Conservation (phyloP, 1,140 invertebrate species). For the Pararge aegeria region DNA sequence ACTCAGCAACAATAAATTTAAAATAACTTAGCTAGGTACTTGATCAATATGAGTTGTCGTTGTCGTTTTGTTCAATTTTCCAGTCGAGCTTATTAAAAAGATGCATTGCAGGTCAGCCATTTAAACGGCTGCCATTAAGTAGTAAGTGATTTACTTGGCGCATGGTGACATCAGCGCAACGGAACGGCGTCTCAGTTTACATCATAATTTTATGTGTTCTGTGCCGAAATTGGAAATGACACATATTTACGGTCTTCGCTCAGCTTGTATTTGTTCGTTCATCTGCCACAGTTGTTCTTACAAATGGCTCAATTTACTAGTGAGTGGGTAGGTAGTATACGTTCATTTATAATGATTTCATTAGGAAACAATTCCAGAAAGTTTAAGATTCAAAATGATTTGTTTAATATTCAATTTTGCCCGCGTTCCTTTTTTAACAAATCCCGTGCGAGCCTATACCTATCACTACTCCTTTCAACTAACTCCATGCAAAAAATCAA, state of each 20-base stretch:
- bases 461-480: too few species aligned
- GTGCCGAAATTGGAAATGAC: constrained; percentile 25
- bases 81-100: constrained; percentile 28
- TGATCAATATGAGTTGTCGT: neutral
- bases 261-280: constrained; percentile 6
- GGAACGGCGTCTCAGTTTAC: constrained; percentile 26
- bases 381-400: too few species aligned
- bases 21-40: too few species aligned
- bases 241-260: constrained; percentile 15
- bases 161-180: constrained; percentile 21
- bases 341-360: too few species aligned
- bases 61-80: constrained; percentile 15
- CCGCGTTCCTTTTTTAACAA: too few species aligned
- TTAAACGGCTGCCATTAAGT: constrained; percentile 31
- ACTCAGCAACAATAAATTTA: too few species aligned
- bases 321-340: neutral
- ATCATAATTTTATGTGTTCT: constrained; percentile 27
- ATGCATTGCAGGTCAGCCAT: constrained; percentile 13
- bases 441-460: too few species aligned
- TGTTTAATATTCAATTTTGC: too few species aligned
- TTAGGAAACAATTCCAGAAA: too few species aligned
- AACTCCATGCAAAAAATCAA: too few species aligned
- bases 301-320: constrained; percentile 17
- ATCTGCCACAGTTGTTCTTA: constrained; percentile 10
- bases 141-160: constrained; percentile 31